Conservation (phyloP, 2,888 invertebrate species). For the Mimumesa dahlbomi region DNA sequence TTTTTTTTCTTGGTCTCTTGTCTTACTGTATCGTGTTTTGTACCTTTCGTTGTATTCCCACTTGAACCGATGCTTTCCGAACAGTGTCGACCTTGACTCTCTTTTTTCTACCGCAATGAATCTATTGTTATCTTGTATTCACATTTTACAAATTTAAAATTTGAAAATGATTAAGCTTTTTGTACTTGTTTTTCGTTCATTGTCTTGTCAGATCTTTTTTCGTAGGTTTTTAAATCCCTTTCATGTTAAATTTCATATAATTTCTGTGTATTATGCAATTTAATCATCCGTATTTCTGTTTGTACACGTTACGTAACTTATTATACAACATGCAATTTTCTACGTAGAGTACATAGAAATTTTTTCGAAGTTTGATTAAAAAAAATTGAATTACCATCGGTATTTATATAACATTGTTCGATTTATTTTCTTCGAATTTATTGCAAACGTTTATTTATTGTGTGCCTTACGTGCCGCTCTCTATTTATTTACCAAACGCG, state of each 20-base stretch:
- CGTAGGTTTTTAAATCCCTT: no score
- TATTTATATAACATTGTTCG: no score
- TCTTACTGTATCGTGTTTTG: not conserved
- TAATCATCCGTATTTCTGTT: conserved; percentile 33
- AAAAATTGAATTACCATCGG: no score
- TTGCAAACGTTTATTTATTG: no score
- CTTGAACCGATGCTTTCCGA: not conserved
- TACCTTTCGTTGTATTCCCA: not conserved
- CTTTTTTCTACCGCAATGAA: not conserved
- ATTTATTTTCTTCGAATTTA: no score
- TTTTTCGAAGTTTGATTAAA: no score
- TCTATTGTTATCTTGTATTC: not conserved
- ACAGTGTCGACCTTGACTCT: not conserved
- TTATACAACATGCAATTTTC: conserved; percentile 4
- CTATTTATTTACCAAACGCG: no score
- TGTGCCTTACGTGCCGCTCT: no score
- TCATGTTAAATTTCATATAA: conserved; percentile 43
- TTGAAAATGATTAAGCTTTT: no score
- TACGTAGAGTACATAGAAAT: not conserved
- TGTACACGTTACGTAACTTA: conserved; percentile 23
- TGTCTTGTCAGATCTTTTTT: no score
- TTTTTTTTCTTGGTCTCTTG: not conserved
- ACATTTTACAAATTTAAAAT: no score
- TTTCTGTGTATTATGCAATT: conserved; percentile 45
- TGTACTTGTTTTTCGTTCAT: no score